These are phyloP conservation scores for Spongilla lacustris DNA, from an alignment of 37 sponge, comb jelly and placozoan species.

Conservation along the genomic window DNA sequence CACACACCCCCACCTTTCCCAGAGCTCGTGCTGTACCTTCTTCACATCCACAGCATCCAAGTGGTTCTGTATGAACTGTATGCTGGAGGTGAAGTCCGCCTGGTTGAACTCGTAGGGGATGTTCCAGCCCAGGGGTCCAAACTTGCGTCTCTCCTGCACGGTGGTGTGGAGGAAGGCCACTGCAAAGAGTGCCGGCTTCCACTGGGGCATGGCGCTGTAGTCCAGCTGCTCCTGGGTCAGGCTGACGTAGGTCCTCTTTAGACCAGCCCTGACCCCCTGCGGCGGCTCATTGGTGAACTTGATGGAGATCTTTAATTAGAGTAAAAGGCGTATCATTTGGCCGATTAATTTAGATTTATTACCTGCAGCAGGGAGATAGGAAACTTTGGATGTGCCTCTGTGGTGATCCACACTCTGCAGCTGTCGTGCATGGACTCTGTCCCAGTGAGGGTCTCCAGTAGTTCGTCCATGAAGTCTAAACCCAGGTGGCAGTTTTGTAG, in stretches of 20 bases:
- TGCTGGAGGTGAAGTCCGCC: constrained; percentile 93
- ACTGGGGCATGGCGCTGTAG: constrained; percentile 87
- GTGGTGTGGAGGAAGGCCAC: constrained; percentile 96
- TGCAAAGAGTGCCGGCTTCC: constrained; percentile 95
- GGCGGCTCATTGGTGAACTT: constrained; percentile 99
- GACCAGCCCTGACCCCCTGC: constrained; percentile 94
- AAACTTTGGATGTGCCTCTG: constrained; percentile 96
- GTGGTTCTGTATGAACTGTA: constrained; percentile 99
- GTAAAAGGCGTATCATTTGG: no score
- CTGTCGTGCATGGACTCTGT: constrained; percentile 80
- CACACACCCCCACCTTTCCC: neutral
- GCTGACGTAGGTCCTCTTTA: constrained; percentile 95
- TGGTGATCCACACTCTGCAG: constrained; percentile 94
- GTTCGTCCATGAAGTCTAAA: constrained; percentile 95
- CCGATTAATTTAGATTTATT: neutral
- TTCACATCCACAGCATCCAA: constrained; percentile 96
- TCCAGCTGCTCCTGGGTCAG: constrained; percentile 94
- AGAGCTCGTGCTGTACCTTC: constrained; percentile 53
- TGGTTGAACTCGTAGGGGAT: constrained; percentile 99
- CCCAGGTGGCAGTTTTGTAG: constrained; percentile 98
- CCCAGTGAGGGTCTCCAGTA: constrained; percentile 80
- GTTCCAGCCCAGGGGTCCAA: constrained; percentile 99
- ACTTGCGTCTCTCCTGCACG: constrained; percentile 98
- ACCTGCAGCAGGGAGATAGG: constrained; percentile 93
- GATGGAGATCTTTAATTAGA: constrained; percentile 57